phyloP scores from a whole-genome alignment of 2,797 vertebrate genomes.

The Chelonia mydas region DNA sequence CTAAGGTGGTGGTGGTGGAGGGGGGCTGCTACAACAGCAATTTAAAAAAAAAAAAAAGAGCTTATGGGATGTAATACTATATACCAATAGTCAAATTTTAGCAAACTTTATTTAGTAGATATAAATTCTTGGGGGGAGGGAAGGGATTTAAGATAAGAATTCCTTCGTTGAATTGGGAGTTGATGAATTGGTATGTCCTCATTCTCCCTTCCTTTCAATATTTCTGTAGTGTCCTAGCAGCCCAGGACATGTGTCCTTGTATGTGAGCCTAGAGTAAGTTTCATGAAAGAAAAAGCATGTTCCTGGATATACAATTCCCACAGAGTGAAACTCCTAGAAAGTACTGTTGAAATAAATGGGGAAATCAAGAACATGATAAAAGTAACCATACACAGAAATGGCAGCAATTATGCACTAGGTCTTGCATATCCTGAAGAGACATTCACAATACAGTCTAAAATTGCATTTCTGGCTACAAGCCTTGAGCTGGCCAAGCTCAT shows the following conservation, averaged over 20 bases:
- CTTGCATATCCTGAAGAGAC: background rate
- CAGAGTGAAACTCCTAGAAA: background rate
- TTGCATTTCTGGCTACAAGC: background rate
- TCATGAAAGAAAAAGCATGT: background rate
- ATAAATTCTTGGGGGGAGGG: background rate
- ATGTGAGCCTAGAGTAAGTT: background rate
- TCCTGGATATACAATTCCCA: background rate
- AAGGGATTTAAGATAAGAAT: background rate
- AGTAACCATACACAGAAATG: background rate
- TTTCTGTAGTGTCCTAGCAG: background rate
- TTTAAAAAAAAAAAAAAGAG: background rate
- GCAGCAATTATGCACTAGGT: background rate
- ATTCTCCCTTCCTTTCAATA: background rate
- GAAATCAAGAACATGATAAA: background rate
- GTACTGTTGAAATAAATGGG: background rate
- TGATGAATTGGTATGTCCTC: background rate
- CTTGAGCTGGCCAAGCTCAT: background rate
- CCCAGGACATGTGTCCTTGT: background rate
- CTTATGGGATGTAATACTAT: background rate
- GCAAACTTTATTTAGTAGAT: background rate
- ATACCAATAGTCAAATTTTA: background rate
- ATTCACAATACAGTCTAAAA: background rate
- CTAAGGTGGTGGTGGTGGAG: background rate
- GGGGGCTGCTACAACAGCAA: rapidly evolving
- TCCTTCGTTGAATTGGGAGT: background rate